Percentiles rank a stretch among this genome's conserved stretches.
Evolutionary conservation across 64 coral and sea anemone genomes (phyloP).

Genomic region (Actinia tenebrosa): DNA sequence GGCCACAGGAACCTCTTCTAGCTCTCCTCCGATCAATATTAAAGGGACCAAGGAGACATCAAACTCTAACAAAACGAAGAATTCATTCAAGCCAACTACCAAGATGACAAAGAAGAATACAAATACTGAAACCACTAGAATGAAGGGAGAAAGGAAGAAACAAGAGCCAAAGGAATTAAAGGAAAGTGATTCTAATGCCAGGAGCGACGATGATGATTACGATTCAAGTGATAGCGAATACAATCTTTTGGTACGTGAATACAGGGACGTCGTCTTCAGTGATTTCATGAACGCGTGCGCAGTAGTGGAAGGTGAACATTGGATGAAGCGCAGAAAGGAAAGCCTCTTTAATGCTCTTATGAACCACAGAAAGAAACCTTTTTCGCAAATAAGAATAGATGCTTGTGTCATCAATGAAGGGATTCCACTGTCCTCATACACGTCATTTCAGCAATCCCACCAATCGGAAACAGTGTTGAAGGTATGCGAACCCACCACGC

Average conservation of each 20-base stretch:
- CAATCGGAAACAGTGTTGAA: not conserved
- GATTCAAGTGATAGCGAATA: not conserved
- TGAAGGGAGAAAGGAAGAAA: not conserved
- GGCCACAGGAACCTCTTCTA: not conserved
- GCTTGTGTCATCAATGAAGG: not conserved
- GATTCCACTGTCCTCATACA: slow-evolving; percentile 18
- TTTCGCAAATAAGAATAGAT: not conserved
- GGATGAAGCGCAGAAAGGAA: not conserved
- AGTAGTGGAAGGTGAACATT: not conserved
- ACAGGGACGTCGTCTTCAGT: not conserved
- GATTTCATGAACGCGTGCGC: not conserved
- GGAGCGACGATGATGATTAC: not conserved
- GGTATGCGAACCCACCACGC: not conserved
- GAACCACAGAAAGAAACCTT: not conserved
- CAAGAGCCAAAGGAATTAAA: not conserved
- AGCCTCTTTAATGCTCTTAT: not conserved
- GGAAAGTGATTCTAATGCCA: not conserved
- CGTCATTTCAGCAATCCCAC: not conserved
- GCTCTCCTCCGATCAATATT: not conserved
- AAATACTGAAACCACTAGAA: not conserved
- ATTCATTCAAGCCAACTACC: not conserved
- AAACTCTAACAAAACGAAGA: not conserved
- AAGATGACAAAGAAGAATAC: not conserved
- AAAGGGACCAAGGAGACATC: not conserved
- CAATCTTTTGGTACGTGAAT: not conserved